Percentiles rank a stretch among this genome's conserved stretches.
Conservation (phyloP, 2,888 invertebrate species). For the Hirtodrosophila alboralis region DNA sequence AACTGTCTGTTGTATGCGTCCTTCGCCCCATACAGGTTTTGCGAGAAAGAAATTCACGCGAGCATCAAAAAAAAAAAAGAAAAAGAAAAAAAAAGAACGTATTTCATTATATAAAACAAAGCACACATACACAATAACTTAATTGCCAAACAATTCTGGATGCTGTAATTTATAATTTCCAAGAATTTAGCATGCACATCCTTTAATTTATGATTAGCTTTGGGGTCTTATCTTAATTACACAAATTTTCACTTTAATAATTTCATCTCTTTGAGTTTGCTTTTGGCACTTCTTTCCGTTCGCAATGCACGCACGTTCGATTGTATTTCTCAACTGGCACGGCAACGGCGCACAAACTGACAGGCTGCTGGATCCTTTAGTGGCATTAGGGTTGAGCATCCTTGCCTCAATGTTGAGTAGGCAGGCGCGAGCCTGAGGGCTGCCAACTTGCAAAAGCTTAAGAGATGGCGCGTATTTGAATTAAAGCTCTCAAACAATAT, state of each 20-base stretch:
- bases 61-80: slow-evolving; percentile 4
- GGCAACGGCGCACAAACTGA: slow-evolving; percentile 68
- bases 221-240: slow-evolving; percentile 44
- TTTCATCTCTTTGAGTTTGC: slow-evolving; percentile 52
- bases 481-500: background rate
- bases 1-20: slow-evolving; percentile 37
- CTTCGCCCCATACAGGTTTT: background rate
- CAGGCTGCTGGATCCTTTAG: slow-evolving; percentile 70
- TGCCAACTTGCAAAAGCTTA: slow-evolving; percentile 57
- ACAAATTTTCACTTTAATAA: slow-evolving; percentile 64
- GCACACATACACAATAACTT: slow-evolving; percentile 38
- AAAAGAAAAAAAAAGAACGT: slow-evolving; percentile 11
- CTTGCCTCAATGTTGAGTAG: slow-evolving; percentile 19
- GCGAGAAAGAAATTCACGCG: slow-evolving; percentile 14
- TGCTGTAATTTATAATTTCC: slow-evolving; percentile 30
- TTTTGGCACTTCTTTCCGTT: slow-evolving; percentile 41
- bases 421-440: slow-evolving; percentile 33
- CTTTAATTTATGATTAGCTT: slow-evolving; percentile 44
- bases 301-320: slow-evolving; percentile 76
- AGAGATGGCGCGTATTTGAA: slow-evolving; percentile 40
- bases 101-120: slow-evolving; percentile 54
- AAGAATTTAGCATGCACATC: slow-evolving; percentile 32
- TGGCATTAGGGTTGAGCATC: slow-evolving; percentile 58
- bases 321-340: slow-evolving; percentile 68
- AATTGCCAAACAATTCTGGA: slow-evolving; percentile 5